Conservation (phyloP, 1,140 invertebrate genomes). For the Glossosoma conforme region DNA sequence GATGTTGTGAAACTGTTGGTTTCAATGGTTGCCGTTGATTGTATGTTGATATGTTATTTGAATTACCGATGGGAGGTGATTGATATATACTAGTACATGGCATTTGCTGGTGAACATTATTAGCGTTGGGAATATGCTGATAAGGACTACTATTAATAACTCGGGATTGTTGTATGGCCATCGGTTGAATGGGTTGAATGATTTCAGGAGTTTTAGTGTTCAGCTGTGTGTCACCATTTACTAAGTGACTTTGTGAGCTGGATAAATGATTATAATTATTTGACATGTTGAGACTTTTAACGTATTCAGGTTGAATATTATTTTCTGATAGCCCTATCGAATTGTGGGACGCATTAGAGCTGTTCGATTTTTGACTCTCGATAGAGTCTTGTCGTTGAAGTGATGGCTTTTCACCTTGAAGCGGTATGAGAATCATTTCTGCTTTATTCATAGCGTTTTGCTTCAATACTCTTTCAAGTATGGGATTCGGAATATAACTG, state of each 20-base stretch:
- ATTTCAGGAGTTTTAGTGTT: constrained; percentile 1
- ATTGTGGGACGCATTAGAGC: constrained; percentile 43
- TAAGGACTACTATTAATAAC: constrained; percentile 12
- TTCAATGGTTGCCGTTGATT: constrained; percentile 22
- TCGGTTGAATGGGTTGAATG: constrained; percentile 4
- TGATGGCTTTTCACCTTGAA: constrained; percentile 43
- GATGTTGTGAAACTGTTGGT: constrained; percentile 8
- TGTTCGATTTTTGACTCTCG: constrained; percentile 50
- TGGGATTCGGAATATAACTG: constrained; percentile 86
- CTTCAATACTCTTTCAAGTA: constrained; percentile 77
- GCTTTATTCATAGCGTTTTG: constrained; percentile 72
- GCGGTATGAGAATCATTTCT: constrained; percentile 53
- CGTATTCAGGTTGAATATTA: constrained; percentile 46
- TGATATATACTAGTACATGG: constrained; percentile 24
- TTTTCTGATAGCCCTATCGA: constrained; percentile 36
- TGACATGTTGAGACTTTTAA: constrained; percentile 50
- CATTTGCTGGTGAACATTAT: constrained; percentile 36
- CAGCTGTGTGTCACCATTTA: too few species aligned
- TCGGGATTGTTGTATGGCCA: constrained; percentile 9
- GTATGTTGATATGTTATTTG: constrained; percentile 11
- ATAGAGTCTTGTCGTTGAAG: constrained; percentile 48
- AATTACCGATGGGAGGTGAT: constrained; percentile 15
- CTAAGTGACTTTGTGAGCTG: constrained; percentile 36
- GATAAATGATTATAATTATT: too few species aligned
- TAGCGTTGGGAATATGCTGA: constrained; percentile 35